Base-by-base conservation (phyloP, 2,113 vertebrate species). In the Hippolais icterina region DNA sequence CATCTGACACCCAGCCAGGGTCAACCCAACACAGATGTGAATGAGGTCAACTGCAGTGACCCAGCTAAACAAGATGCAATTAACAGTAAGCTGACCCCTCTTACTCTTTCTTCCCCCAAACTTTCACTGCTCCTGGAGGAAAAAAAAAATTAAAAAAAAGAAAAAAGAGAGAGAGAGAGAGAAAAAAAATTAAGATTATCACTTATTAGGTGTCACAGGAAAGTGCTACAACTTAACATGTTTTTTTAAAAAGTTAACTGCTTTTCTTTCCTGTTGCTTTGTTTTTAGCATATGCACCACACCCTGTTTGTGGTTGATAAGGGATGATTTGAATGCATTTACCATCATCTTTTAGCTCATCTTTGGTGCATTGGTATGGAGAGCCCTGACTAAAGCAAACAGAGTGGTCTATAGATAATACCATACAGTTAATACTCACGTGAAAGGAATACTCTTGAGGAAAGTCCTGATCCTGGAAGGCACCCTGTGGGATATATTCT, bases 191-290 rank as follows among this genome's bases (percentile, higher is more conserved):
- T 59, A n/a, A 90, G 9, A 84, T 76, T 72, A 83, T 44, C 37
- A 65, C n/a, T 87, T 81, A 88, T 94, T 75, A 83, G 41, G 33
- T 80, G n/a, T 93, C 53, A 42, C n/a, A n/a, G n/a, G n/a, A n/a
- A n/a, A n/a, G n/a, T n/a, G n/a, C n/a, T n/a, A n/a, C n/a, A n/a
- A n/a, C 19, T 88, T 75, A 79, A 63, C 21, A 14, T 1, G 9
- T 0, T 46, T 72, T 70, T 66, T 96, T 80, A 29, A 89, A 68
- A 25, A 65, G 16, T 83, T 77, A 87, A 57, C 49, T 47, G 37
- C 52, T 75, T 56, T 14, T 41, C 49, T 75, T 94, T 64, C 52
- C 56, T 35, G 39, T 31, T 52, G 15, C 4, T 65, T 15, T 2
- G 0, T 29, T 83, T 52, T 61, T 75, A 59, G 52, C 18, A 46